Conservation (phyloP, 64 coral and sea anemone species). For the Cladopsammia gracilis region DNA sequence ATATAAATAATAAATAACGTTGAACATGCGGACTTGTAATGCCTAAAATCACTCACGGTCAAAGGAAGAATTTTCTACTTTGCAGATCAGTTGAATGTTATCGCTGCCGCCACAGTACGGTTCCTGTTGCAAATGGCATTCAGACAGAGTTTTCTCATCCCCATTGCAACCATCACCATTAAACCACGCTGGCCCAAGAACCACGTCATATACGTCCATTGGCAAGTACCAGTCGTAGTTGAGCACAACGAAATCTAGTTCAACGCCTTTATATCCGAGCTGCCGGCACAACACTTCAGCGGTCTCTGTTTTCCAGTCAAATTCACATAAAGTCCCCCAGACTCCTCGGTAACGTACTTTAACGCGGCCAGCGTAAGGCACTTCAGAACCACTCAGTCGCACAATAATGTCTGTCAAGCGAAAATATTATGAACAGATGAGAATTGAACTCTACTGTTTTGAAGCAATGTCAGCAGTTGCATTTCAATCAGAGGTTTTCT, state of each 20-base stretch:
- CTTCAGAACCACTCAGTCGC: slow-evolving; percentile 2
- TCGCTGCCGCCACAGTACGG: not conserved
- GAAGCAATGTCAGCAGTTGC: no score
- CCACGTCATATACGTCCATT: not conserved
- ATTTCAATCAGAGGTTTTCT: no score
- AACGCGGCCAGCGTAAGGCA: slow-evolving; percentile 29
- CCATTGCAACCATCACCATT: slow-evolving; percentile 12
- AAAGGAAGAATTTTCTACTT: slow-evolving; percentile 12
- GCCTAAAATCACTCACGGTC: not conserved
- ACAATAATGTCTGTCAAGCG: slow-evolving; percentile 2
- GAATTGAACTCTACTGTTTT: no score
- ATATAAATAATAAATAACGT: no score
- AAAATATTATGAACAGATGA: not conserved
- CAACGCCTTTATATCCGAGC: slow-evolving; percentile 24
- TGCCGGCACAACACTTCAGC: slow-evolving; percentile 30
- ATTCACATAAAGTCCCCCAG: slow-evolving; percentile 20
- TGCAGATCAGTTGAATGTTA: not conserved
- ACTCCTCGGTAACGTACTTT: slow-evolving; percentile 48
- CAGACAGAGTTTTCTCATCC: not conserved
- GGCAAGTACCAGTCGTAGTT: not conserved
- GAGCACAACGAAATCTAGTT: not conserved
- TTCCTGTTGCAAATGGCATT: slow-evolving; percentile 1
- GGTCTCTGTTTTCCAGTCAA: slow-evolving; percentile 29
- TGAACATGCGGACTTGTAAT: no score
- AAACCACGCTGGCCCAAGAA: slow-evolving; percentile 24